These are phyloP conservation scores for Oryzias dopingdopingensis DNA, from an alignment of 2,797 vertebrate species.

Conservation along the genomic window DNA sequence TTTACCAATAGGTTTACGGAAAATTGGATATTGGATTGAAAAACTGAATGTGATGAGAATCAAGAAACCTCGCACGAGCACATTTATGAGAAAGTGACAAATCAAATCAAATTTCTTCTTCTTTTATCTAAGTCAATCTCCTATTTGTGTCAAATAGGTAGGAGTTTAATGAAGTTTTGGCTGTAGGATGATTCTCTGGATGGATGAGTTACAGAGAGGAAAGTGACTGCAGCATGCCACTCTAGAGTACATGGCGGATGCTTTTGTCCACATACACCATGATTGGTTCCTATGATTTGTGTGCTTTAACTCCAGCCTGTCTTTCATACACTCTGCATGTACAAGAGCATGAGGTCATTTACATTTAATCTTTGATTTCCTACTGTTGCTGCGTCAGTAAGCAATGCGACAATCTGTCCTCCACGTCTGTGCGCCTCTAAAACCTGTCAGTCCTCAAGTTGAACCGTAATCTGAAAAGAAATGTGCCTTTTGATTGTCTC, in stretches of 20 bases:
- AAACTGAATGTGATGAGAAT: constrained; percentile 64
- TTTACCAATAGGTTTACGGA: constrained; percentile 58
- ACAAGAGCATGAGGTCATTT: constrained; percentile 1
- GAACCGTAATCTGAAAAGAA: constrained; percentile 20
- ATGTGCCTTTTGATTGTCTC: constrained; percentile 14
- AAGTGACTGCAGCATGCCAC: constrained; percentile 19
- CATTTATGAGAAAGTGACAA: constrained; percentile 61
- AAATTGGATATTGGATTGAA: constrained; percentile 64
- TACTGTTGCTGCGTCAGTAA: constrained; percentile 5
- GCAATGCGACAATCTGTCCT: constrained; percentile 16
- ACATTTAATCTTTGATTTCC: constrained; percentile 28
- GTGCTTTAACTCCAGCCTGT: constrained; percentile 1
- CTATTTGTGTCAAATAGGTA: constrained; percentile 51
- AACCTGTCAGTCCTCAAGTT: constrained; percentile 22
- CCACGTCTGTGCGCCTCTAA: constrained; percentile 12
- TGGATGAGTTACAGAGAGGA: constrained; percentile 44
- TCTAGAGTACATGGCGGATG: constrained; percentile 6
- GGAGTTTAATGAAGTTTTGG: constrained; percentile 67
- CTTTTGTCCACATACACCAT: constrained; percentile 27
- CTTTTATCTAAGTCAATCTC: constrained; percentile 51
- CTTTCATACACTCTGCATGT: neutral
- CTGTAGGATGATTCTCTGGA: constrained; percentile 41
- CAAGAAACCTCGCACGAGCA: constrained; percentile 43
- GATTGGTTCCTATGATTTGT: neutral
- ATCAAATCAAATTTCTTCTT: constrained; percentile 65